phyloP scores from a whole-genome alignment of 2,113 vertebrate species.

The Murina feae region DNA sequence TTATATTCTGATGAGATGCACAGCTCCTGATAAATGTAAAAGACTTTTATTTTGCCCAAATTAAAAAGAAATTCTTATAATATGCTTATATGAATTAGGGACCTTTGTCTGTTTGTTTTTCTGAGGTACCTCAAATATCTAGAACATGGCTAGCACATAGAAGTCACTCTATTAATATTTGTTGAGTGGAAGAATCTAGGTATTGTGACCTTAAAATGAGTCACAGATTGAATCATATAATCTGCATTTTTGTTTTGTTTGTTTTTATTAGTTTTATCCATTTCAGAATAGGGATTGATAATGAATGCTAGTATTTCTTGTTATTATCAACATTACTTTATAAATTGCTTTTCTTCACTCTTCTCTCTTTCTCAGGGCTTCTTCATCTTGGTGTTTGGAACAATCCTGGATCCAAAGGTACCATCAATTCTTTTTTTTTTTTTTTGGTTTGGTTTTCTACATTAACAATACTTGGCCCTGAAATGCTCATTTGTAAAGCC shows the following conservation, averaged over 20 bases:
- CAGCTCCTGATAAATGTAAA: not conserved
- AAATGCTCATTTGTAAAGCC: not conserved
- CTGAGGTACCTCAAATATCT: not conserved
- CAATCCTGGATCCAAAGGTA: constrained; percentile 83
- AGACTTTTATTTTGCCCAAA: not conserved
- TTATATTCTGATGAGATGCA: not conserved
- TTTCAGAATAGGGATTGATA: not conserved
- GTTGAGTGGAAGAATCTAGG: not conserved
- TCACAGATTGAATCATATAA: not conserved
- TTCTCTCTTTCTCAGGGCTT: constrained; percentile 76
- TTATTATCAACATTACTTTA: not conserved
- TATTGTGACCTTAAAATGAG: not conserved
- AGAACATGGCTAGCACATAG: not conserved
- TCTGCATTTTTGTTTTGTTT: not conserved
- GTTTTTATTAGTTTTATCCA: not conserved
- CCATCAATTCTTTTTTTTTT: not conserved
- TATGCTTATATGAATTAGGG: not conserved
- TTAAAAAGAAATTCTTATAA: not conserved
- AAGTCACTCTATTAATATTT: not conserved
- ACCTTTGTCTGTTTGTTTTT: not conserved
- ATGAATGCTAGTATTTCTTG: not conserved
- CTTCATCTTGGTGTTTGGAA: constrained; percentile 82
- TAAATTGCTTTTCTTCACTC: not conserved
- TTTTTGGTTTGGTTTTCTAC: not conserved
- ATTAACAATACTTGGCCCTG: not conserved